phyloP scores from a whole-genome alignment of 1,140 invertebrate species.

The Drosophila nannoptera region DNA sequence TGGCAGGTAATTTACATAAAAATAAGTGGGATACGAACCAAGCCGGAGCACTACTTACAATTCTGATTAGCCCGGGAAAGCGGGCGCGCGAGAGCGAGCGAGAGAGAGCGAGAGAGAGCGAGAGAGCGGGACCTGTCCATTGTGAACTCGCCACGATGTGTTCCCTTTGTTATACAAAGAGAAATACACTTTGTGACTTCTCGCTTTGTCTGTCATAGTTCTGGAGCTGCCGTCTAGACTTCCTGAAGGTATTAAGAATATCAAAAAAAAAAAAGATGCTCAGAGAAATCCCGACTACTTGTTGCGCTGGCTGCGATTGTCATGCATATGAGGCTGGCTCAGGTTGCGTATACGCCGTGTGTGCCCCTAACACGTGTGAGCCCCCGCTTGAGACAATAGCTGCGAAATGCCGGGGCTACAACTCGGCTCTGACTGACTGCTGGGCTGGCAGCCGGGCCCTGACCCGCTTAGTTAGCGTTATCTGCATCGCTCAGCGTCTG shows the following conservation, averaged over 20 bases:
- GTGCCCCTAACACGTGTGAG: slow-evolving; percentile 58
- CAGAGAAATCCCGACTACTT: slow-evolving; percentile 50
- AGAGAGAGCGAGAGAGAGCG: slow-evolving; percentile 26
- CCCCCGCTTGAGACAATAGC: slow-evolving; percentile 44
- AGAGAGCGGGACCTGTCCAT: slow-evolving; percentile 57
- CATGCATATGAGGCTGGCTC: slow-evolving; percentile 56
- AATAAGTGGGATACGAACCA: slow-evolving; percentile 55
- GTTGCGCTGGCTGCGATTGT: slow-evolving; percentile 55
- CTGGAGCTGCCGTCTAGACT: slow-evolving; percentile 45
- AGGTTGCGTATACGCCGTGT: slow-evolving; percentile 74
- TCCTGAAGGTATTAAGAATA: slow-evolving; percentile 73
- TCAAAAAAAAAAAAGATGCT: slow-evolving; percentile 17
- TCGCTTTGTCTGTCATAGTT: slow-evolving; percentile 38
- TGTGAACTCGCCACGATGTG: slow-evolving; percentile 62
- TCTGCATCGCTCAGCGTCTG: slow-evolving; percentile 50
- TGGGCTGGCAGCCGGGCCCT: slow-evolving; percentile 48
- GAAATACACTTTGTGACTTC: slow-evolving; percentile 52
- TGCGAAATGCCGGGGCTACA: slow-evolving; percentile 6
- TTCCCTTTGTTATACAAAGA: slow-evolving; percentile 55
- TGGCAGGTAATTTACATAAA: slow-evolving; percentile 77
- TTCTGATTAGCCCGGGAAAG: slow-evolving; percentile 49
- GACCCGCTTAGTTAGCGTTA: slow-evolving; percentile 72
- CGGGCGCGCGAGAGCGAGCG: not conserved
- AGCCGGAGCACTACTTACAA: slow-evolving; percentile 59
- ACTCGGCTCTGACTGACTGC: not conserved